Conservation (phyloP, 2,113 vertebrate genomes). For the Pygathrix nemaeus region DNA sequence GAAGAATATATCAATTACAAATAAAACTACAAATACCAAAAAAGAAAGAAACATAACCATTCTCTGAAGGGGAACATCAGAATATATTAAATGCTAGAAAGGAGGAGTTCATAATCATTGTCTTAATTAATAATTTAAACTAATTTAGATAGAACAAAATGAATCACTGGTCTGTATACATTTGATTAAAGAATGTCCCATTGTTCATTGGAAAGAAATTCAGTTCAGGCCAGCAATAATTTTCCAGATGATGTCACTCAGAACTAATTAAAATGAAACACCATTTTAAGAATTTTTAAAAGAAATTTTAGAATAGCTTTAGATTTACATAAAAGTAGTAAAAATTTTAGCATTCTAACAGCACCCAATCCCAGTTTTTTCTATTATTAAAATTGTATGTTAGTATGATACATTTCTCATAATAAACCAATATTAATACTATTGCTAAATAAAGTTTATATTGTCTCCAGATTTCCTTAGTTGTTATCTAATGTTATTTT, state of each 20-base stretch:
- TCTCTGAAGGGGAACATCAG: not conserved
- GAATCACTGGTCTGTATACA: not conserved
- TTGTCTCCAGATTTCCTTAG: not conserved
- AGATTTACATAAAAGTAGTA: not conserved
- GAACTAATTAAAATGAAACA: conserved; percentile 13
- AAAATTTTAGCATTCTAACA: not conserved
- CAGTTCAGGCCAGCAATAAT: not conserved
- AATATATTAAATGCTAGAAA: not conserved
- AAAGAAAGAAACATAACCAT: not conserved
- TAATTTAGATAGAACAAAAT: not conserved
- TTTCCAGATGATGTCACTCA: not conserved
- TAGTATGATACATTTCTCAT: not conserved
- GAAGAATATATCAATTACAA: not conserved
- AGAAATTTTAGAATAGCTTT: not conserved
- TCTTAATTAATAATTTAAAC: conserved; percentile 1
- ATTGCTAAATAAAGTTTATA: not conserved
- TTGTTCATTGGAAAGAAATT: not conserved
- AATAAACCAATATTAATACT: not conserved
- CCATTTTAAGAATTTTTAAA: not conserved
- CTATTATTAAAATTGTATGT: not conserved
- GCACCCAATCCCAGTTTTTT: not conserved
- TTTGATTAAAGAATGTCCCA: not conserved
- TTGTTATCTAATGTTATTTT: not conserved
- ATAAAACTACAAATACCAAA: not conserved
- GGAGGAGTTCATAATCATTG: not conserved